A percentile compares a stretch with the other conserved stretches of the same genome.
Conservation (phyloP, 2,113 vertebrate genomes). For the Callaeas wilsoni region DNA sequence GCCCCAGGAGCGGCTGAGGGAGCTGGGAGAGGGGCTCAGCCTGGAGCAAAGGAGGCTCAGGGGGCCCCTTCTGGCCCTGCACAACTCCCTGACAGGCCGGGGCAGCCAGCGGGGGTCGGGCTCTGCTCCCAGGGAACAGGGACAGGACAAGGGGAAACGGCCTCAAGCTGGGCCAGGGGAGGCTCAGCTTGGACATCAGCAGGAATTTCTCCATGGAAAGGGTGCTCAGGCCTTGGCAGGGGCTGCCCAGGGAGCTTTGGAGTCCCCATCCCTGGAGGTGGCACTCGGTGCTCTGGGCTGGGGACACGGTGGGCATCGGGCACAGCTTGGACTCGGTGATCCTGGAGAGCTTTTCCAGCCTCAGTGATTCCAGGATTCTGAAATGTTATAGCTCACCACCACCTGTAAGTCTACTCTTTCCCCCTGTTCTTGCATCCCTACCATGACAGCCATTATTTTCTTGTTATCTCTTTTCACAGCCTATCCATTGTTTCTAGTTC, state of each 20-base stretch:
- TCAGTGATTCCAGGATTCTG: not conserved
- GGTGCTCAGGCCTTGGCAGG: too few species aligned
- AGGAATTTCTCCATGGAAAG: too few species aligned
- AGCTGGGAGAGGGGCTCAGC: not conserved
- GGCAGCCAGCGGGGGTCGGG: not conserved
- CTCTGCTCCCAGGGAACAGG: not conserved
- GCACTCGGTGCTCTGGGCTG: not conserved
- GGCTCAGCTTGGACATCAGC: too few species aligned
- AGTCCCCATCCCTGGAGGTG: too few species aligned
- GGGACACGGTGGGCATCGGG: not conserved
- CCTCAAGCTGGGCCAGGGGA: not conserved
- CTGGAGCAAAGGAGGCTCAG: not conserved
- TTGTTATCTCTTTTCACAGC: not conserved
- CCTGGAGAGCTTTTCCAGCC: fast-evolving
- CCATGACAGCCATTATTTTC: not conserved
- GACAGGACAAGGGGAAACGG: not conserved
- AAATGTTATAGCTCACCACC: not conserved
- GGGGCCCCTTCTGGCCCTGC: not conserved
- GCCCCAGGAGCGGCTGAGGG: not conserved
- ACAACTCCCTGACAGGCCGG: not conserved
- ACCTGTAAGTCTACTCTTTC: not conserved
- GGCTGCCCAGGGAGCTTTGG: too few species aligned
- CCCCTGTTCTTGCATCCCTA: not conserved
- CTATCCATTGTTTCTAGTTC: not conserved
- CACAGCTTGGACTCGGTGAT: fast-evolving